These are phyloP conservation scores for Glaucidium brasilianum DNA, from an alignment of 2,113 vertebrate species.

Conservation along the genomic window DNA sequence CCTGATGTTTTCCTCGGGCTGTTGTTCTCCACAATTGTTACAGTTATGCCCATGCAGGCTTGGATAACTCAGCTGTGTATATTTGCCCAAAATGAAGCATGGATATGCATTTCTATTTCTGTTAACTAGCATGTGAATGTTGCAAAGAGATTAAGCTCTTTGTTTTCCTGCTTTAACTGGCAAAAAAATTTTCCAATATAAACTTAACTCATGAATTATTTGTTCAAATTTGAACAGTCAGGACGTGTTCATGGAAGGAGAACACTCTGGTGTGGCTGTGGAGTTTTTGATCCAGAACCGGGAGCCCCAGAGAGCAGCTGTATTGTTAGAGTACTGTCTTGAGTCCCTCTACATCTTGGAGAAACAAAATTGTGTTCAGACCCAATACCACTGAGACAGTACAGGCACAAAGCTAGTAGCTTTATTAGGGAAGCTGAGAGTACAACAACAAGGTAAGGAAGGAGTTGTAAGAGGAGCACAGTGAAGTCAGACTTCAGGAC, in stretches of 20 bases:
- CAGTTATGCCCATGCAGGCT: neutral
- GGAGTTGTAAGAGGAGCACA: neutral
- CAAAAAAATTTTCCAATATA: neutral
- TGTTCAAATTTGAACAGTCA: neutral
- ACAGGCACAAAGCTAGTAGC: neutral
- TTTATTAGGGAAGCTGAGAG: neutral
- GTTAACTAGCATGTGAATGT: neutral
- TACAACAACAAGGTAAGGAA: neutral
- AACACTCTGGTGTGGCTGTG: neutral
- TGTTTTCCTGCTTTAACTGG: neutral
- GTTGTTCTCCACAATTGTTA: neutral
- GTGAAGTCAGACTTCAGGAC: neutral
- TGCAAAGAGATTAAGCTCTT: neutral
- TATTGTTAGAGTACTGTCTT: neutral
- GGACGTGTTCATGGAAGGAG: neutral
- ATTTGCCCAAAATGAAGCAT: neutral
- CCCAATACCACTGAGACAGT: accelerated
- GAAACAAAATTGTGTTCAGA: neutral
- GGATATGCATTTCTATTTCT: neutral
- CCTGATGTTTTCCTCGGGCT: neutral
- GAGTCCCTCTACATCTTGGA: neutral
- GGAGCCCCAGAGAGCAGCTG: neutral
- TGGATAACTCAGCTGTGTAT: neutral
- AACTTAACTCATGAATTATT: neutral
- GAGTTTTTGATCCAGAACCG: neutral